Evolutionary conservation across 1,140 invertebrate genomes (phyloP), one percentile per base, ranked within the genome.

Genomic region (Pararge aegeria): DNA sequence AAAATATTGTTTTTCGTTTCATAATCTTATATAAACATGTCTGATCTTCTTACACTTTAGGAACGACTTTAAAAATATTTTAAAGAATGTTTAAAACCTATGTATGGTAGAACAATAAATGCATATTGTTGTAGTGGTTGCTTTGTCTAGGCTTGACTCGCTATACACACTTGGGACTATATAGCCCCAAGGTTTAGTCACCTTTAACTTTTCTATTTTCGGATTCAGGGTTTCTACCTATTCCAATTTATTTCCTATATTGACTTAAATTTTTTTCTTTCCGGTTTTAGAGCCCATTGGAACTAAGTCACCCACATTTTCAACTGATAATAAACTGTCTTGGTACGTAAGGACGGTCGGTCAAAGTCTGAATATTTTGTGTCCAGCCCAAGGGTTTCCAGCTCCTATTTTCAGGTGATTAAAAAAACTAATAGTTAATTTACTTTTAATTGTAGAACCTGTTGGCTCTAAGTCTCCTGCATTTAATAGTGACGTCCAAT

Each of bases 311-410:
- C 94, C 94, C 4, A 90, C 92, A 37, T 94, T 95, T 82, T 92
- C 93, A 15, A 92, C 92, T 66, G 92, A 93, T 65, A 92, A 92
- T 57, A 92, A 92, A 75, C 89, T 90, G 65, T 91, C 91, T 64
- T 91, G 89, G 91, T 95, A 73, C 92, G 93, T 69, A 90, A 92
- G 68, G 92, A 92, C 90, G 83, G 91, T 77, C 91, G 78, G 76
- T 34, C 87, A 91, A 50, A 91, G 87, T 67, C 85, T 93, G 60
- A 91, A 91, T 59, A 83, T 94, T 56, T 73, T 94, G 24, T 94
- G 94, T 72, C 93, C 93, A 46, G 93, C 93, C 55, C 94, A 95
- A 89, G 94, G 89, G 52, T 94, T 91, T 81, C 94, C 94, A 67
- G 91, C 93, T 65, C 94, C 94, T 58, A 70, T 90, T 61, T 95